A percentile compares a stretch with the other conserved stretches of the same genome.
phyloP scores from a whole-genome alignment of 2,113 vertebrate species.

The Calypte anna region DNA sequence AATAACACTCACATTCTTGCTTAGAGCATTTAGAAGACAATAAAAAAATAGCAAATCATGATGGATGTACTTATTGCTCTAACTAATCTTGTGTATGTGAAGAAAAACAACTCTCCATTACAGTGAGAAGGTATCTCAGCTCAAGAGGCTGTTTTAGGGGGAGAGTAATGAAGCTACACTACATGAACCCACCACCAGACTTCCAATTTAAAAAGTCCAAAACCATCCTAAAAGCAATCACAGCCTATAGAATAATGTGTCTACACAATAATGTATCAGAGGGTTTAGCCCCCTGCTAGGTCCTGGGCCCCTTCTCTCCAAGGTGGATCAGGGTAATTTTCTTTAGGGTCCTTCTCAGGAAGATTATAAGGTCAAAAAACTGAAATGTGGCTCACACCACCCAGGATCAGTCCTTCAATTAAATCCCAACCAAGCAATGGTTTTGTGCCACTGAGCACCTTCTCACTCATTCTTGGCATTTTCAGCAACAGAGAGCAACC shows the following conservation, averaged over 20 bases:
- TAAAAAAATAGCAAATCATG: neutral
- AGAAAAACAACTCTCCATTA: neutral
- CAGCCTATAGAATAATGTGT: neutral
- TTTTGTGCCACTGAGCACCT: neutral
- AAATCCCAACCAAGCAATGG: neutral
- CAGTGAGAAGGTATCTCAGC: neutral
- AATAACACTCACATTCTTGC: neutral
- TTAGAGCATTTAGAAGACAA: slow-evolving; percentile 48
- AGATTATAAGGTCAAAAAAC: neutral
- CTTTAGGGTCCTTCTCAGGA: neutral
- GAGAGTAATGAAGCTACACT: neutral
- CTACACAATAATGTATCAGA: neutral
- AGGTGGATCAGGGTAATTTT: neutral
- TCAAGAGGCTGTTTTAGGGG: neutral
- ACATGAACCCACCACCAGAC: neutral
- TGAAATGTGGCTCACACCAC: neutral
- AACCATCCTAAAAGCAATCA: neutral
- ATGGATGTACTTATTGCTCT: neutral
- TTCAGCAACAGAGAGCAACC: neutral
- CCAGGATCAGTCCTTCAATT: neutral
- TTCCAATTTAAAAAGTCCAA: neutral
- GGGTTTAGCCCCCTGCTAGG: neutral
- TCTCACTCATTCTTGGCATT: neutral
- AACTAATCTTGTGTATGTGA: neutral
- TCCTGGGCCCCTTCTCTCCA: neutral